Conservation (phyloP, 2,113 vertebrate species). For the Brachionichthys hirsutus region DNA sequence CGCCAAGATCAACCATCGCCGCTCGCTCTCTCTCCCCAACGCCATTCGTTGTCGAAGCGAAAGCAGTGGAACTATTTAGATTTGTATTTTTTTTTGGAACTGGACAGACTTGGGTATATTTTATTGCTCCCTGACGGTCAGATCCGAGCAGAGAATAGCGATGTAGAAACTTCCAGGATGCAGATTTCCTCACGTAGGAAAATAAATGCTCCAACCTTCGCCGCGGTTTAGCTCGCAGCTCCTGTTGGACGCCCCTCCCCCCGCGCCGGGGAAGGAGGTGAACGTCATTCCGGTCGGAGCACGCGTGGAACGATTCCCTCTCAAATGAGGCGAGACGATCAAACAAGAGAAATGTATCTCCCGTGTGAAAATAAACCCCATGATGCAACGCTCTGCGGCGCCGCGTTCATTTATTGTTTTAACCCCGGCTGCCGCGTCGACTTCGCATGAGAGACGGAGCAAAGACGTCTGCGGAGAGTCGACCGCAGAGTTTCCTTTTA, state of each 20-base stretch:
- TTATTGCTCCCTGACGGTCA: constrained; percentile 51
- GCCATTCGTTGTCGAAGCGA: constrained; percentile 62
- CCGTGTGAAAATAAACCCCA: constrained; percentile 66
- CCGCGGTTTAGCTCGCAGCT: constrained; percentile 23
- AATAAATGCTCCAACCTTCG: no score
- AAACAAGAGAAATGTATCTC: constrained; percentile 68
- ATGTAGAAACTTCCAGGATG: constrained; percentile 53
- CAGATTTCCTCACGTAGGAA: constrained; percentile 30
- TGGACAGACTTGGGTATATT: constrained; percentile 58
- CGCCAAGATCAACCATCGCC: constrained; percentile 70
- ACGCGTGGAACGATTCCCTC: constrained; percentile 40
- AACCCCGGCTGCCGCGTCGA: constrained; percentile 40
- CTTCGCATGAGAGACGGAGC: constrained; percentile 34
- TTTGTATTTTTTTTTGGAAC: constrained; percentile 27
- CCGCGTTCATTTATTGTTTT: constrained; percentile 62
- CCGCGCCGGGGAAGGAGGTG: not conserved
- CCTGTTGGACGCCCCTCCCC: constrained; percentile 7
- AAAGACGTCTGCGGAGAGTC: constrained; percentile 9
- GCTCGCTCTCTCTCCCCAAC: constrained; percentile 39
- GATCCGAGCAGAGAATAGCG: constrained; percentile 32
- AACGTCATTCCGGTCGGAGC: constrained; percentile 39
- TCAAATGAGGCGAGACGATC: constrained; percentile 73
- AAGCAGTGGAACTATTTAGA: constrained; percentile 64
- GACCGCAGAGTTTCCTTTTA: constrained; percentile 48
- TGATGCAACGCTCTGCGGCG: constrained; percentile 53